Base-by-base conservation (phyloP, 2,888 invertebrate species). In the Hydriomena furcata region DNA sequence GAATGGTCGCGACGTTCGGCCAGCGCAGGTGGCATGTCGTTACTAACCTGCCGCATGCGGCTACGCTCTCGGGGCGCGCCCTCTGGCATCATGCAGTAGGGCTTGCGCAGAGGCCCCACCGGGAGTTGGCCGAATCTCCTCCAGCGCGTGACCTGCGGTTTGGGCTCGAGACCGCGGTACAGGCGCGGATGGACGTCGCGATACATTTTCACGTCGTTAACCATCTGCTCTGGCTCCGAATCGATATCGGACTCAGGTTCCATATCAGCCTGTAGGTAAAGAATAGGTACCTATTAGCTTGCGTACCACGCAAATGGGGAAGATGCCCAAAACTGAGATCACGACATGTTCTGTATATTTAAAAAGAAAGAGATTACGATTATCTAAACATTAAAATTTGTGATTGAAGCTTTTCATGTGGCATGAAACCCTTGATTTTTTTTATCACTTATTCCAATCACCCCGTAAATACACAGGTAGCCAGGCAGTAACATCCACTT, bases 261-360 rank as follows among this genome's bases (percentile, higher is more conserved):
- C 20, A 78, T 73, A 21, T 78, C 82, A 55, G 72, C 76, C 84
- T 47, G 31, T 30, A 10, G 7, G 27, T 10, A 20, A 4, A 27
- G 2, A 27, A 5, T 4, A 23, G 3, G 6, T 5, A 23, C 5
- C 6, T 23, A 23, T 23, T 27, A 10, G 7, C 8, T 8, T 17
- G 2, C 17, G 17, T 4, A 17, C 17, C 17, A 17, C 4, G 17
- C n/a, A n/a, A n/a, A n/a, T n/a, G n/a, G n/a, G n/a, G n/a, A n/a
- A n/a, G n/a, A n/a, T n/a, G n/a, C n/a, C n/a, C n/a, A n/a, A n/a
- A n/a, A n/a, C n/a, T n/a, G n/a, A n/a, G n/a, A n/a, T n/a, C n/a
- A n/a, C n/a, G n/a, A n/a, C n/a, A n/a, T n/a, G n/a, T n/a, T n/a
- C n/a, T n/a, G n/a, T n/a, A n/a, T n/a, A n/a, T n/a, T n/a, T n/a